Percentiles rank a stretch among this genome's conserved stretches.
Evolutionary conservation across 2,888 invertebrate genomes (phyloP).

Genomic region (Tricholauxania praeusta): DNA sequence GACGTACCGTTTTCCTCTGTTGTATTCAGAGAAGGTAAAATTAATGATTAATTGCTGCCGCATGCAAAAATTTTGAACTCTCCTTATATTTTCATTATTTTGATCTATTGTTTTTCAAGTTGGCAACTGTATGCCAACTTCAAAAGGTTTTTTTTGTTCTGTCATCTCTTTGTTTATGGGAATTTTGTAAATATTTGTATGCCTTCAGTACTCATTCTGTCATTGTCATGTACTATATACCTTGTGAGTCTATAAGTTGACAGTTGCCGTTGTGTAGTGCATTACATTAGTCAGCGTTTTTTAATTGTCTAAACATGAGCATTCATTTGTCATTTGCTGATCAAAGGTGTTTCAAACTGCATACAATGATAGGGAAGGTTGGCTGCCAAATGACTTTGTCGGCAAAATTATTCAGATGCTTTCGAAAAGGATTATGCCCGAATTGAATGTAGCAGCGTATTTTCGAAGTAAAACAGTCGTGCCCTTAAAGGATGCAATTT

Average conservation of each 20-base stretch:
- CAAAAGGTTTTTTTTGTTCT: neutral
- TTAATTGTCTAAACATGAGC: neutral
- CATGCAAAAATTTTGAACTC: slow-evolving; percentile 3
- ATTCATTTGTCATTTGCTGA: slow-evolving; percentile 19
- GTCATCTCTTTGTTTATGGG: neutral
- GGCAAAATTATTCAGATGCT: neutral
- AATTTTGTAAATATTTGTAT: slow-evolving; percentile 9
- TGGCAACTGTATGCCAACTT: neutral
- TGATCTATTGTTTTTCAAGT: neutral
- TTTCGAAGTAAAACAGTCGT: too few species aligned
- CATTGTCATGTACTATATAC: too few species aligned
- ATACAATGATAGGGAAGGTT: neutral
- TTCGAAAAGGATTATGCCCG: neutral
- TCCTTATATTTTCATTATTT: too few species aligned
- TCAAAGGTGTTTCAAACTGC: slow-evolving; percentile 7
- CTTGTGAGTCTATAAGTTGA: too few species aligned
- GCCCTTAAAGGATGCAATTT: too few species aligned
- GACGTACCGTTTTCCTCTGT: neutral
- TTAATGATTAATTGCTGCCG: slow-evolving; percentile 11
- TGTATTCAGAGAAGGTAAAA: neutral
- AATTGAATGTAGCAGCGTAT: too few species aligned
- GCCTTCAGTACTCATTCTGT: neutral
- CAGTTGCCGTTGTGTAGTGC: neutral
- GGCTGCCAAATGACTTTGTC: neutral
- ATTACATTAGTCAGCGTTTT: slow-evolving; percentile 3